Base-by-base conservation (phyloP, 2,888 invertebrate genomes). In the Ornithoptera alexandrae region DNA sequence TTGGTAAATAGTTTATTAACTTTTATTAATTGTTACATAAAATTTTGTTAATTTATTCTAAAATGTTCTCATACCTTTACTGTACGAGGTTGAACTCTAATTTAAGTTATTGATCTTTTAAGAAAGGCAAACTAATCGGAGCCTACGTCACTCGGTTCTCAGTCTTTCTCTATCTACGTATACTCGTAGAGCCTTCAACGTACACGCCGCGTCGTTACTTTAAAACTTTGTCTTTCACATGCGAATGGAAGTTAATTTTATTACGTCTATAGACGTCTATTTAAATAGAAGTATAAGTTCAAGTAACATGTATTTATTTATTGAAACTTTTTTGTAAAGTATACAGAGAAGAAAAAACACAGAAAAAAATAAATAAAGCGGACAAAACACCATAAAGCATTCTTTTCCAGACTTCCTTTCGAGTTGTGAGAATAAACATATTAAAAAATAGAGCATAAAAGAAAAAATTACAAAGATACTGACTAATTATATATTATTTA, bases 91-190 rank as follows among this genome's bases (percentile, higher is more conserved):
- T 56, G 8, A 56, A 57, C 61, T 61, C 56, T 56, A 57, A 62
- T 58, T 70, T 50, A 46, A 57, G 50, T 58, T 70, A 70, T 70
- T 59, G 70, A 70, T 70, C 56, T 66, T 57, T 59, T 42, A 65
- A 70, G 63, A 67, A 67, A 70, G 56, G 63, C 46, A 67, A 59
- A 63, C 63, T 67, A 59, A 63, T 70, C 63, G 63, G 58, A 63
- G 65, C 42, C 60, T 70, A 53, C 62, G 67, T 70, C 67, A 70
- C 67, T 53, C 53, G 63, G 22, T 63, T 62, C 42, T 56, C 58
- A 63, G 42, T 62, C 36, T 10, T 24, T 46, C 46, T 62, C 24
- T 67, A 59, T 67, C 63, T 63, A 56, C 17, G 24, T 63, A 67
- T 24, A 30, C 30, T 30, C 30, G 30, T 30, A 22, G n/a, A n/a